Base-by-base conservation (phyloP, 2,113 vertebrate genomes). In the Oreamnos americanus region DNA sequence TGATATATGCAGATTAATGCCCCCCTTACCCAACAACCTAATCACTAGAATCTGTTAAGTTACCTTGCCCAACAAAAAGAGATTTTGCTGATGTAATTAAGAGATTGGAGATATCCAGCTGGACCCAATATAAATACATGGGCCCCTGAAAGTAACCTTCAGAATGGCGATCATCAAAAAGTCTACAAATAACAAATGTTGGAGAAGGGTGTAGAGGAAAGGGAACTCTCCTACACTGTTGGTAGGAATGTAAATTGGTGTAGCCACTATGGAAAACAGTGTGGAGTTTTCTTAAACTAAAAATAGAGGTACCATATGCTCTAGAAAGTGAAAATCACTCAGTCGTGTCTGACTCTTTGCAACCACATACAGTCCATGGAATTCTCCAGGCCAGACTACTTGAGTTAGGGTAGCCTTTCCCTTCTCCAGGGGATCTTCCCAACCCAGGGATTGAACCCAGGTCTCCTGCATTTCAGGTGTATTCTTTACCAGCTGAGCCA, bases 61-160 rank as follows among this genome's bases (percentile, higher is more conserved):
- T 53, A n/a, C 25, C 7, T 51, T 60, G 25, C 5, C 45, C 39
- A 81, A 51, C 4, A 39, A 45, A 45, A 81, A 39, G 7, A 23
- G 13, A 47, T 79, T 86, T 55, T 81, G 43, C 6, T 51, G 78
- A 78, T 95, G 7, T 15, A 19, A 88, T 92, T 74, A 85, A 95
- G 39, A 51, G 47, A 51, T 81, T 51, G 26, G 90, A 28, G 43
- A 92, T 49, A 76, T 6, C 53, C 10, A 62, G 45, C 17, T 60
- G 62, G 28, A 49, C n/a, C 78, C 5, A 49, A 21, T 81, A 33
- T 74, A 43, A 43, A 43, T 39, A 82, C 19, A 53, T n/a, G 7
- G 51, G n/a, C 15, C 33, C 33, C n/a, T 43, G 58, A 55, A 87
- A 87, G 55, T 1, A 47, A 47, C 28, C 45, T 81, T 81, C 45